Base-by-base conservation (phyloP, 2,888 invertebrate species). In the Apoda limacodes region DNA sequence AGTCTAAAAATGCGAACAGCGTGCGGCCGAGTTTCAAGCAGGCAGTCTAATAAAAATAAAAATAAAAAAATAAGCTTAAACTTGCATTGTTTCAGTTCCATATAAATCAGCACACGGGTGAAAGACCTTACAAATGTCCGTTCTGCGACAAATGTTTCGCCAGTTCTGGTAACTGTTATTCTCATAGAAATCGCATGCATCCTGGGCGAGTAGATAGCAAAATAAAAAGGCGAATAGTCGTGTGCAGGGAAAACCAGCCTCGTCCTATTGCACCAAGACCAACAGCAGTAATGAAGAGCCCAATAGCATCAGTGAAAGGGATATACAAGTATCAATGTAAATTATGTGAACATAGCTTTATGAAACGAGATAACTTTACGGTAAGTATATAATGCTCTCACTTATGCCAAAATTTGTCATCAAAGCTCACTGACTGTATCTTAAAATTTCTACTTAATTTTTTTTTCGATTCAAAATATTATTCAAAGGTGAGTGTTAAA, bases 71-170 rank as follows among this genome's bases (percentile, higher is more conserved):
- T n/a, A n/a, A n/a, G n/a, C n/a, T n/a, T n/a, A n/a, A n/a, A n/a
- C n/a, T n/a, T n/a, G n/a, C n/a, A n/a, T n/a, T n/a, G n/a, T n/a
- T n/a, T n/a, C n/a, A 86, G 85, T 88, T 88, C 57, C 89, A 89
- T 54, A 85, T 88, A 50, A 89, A 89, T 57, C 88, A 88, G 50
- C 89, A 89, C 50, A 88, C 88, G n/a, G 89, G 88, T 25, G 87
- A 83, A 3, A 82, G 86, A 49, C 89, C 89, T 13, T 89, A 88
- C 60, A 84, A 87, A 61, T 89, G 89, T 58, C 88, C 88, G 15
- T 88, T 87, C 51, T 89, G 88, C 62, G 87, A 88, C 1, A 88
- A 88, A 61, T 78, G 85, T 31, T 88, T 89, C 56, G 86, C 88
- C 23, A 87, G 88, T 59, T 88, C 88, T 13, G 88, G 88, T 7